Percentiles rank a stretch among this genome's conserved stretches.
Conservation (phyloP, 2,888 invertebrate species). For the Hymenopus coronatus region DNA sequence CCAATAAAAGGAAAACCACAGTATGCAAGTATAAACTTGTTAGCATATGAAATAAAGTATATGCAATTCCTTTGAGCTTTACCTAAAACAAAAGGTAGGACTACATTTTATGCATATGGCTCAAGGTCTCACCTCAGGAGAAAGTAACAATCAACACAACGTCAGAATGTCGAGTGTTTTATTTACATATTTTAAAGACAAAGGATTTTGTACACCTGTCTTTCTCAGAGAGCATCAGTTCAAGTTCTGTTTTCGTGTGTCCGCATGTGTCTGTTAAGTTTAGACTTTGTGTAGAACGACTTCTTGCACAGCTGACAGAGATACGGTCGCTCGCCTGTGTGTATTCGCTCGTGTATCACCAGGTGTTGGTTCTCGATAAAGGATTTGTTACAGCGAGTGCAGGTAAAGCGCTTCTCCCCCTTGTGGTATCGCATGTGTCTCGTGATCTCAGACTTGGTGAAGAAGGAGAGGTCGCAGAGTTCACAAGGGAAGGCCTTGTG, state of each 20-base stretch:
- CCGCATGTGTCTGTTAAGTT: conserved; percentile 41
- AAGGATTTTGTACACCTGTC: neutral
- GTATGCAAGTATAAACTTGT: no score
- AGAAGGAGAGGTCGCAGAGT: conserved; percentile 43
- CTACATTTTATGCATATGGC: no score
- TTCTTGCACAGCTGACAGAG: conserved; percentile 42
- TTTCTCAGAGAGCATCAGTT: neutral
- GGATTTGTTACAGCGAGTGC: conserved; percentile 41
- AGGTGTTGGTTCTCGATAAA: conserved; percentile 45
- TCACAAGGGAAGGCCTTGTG: conserved; percentile 41
- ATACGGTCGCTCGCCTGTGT: conserved; percentile 44
- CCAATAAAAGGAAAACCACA: no score
- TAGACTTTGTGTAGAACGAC: conserved; percentile 43
- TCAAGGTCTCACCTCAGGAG: no score
- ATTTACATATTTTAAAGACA: neutral
- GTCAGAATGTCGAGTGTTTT: neutral
- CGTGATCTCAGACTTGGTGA: conserved; percentile 42
- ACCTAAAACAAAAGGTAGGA: no score
- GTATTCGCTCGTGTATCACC: conserved; percentile 43
- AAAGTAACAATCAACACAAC: neutral
- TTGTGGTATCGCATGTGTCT: conserved; percentile 44
- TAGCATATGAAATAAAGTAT: no score
- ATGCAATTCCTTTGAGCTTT: no score
- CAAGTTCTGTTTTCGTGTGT: conserved; percentile 1
- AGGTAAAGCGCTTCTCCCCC: conserved; percentile 42